A percentile compares a stretch with the other conserved stretches of the same genome.
phyloP scores from a whole-genome alignment of 2,888 invertebrate species.

The Lordiphosa fenestrarum region DNA sequence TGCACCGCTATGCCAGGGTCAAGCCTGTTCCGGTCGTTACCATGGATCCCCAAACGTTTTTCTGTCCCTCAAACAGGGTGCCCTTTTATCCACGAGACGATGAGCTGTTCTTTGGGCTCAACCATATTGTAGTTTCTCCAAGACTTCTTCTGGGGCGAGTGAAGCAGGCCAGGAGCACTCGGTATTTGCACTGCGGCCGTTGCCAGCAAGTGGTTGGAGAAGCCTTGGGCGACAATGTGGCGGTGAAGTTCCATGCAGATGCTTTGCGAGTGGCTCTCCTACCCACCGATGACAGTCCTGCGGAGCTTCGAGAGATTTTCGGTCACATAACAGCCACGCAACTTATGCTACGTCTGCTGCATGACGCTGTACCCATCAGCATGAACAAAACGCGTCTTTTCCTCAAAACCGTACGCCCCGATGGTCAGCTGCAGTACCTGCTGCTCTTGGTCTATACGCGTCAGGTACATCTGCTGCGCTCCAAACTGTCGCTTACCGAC shows the following conservation, averaged over 20 bases:
- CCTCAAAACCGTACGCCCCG: conserved; percentile 35
- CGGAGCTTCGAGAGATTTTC: conserved; percentile 22
- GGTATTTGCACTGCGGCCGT: conserved; percentile 29
- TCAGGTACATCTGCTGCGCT: conserved; percentile 34
- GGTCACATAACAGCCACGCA: conserved; percentile 34
- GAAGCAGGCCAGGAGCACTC: not conserved
- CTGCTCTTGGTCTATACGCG: conserved; percentile 24
- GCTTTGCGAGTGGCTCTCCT: conserved; percentile 18
- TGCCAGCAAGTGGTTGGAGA: conserved; percentile 37
- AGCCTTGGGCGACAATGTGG: conserved; percentile 18
- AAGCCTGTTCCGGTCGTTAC: conserved; percentile 22
- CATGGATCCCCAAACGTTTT: conserved; percentile 19
- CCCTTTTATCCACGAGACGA: conserved; percentile 2
- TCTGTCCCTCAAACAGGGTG: not conserved
- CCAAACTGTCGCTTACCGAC: conserved; percentile 15
- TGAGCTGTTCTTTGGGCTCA: conserved; percentile 33
- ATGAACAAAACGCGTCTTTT: conserved; percentile 26
- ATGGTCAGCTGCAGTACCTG: conserved; percentile 42
- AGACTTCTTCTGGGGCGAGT: not conserved
- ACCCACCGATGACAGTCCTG: not conserved
- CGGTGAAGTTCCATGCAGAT: conserved; percentile 34
- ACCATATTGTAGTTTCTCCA: conserved; percentile 30
- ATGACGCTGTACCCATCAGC: conserved; percentile 23
- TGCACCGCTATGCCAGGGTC: conserved; percentile 17
- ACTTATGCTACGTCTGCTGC: conserved; percentile 44